These are phyloP conservation scores for Triplophysa dalaica DNA, from an alignment of 2,113 vertebrate genomes.

Conservation along the genomic window DNA sequence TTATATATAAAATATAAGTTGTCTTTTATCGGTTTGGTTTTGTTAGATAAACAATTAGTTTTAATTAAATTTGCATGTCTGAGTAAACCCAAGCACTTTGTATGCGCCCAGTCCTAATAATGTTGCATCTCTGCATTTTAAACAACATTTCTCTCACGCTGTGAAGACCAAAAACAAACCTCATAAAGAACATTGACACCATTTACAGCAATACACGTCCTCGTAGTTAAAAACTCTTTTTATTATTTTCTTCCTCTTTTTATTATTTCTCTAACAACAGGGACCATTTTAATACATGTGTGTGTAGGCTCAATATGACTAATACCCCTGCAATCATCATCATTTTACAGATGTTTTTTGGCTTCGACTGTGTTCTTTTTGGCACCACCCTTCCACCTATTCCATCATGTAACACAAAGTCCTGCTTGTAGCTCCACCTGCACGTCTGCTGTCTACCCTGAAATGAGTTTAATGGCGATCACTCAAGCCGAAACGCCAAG, in stretches of 20 bases:
- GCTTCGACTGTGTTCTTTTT: constrained; percentile 44
- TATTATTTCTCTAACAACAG: constrained; percentile 31
- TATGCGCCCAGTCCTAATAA: constrained; percentile 11
- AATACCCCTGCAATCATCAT: constrained; percentile 44
- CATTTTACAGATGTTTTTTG: constrained; percentile 49
- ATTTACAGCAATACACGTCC: constrained; percentile 61
- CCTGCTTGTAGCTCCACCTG: constrained; percentile 11
- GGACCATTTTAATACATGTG: constrained; percentile 35
- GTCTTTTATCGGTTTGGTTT: background rate
- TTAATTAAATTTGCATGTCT: constrained; percentile 19
- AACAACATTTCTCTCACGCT: constrained; percentile 65
- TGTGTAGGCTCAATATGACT: constrained; percentile 34
- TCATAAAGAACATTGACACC: constrained; percentile 56
- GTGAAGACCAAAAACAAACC: constrained; percentile 42
- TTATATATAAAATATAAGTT: too few species aligned
- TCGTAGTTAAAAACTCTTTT: background rate
- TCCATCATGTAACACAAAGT: constrained; percentile 36
- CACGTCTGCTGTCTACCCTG: constrained; percentile 41
- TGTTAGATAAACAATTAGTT: background rate
- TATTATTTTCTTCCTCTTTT: background rate
- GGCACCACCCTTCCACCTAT: constrained; percentile 31
- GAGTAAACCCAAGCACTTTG: constrained; percentile 27
- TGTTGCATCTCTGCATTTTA: constrained; percentile 58
- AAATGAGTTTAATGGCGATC: constrained; percentile 52
- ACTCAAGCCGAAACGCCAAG: constrained; percentile 48